A percentile compares a stretch with the other conserved stretches of the same genome.
Conservation (phyloP, 2,888 invertebrate species). For the Stenodera caucasica region DNA sequence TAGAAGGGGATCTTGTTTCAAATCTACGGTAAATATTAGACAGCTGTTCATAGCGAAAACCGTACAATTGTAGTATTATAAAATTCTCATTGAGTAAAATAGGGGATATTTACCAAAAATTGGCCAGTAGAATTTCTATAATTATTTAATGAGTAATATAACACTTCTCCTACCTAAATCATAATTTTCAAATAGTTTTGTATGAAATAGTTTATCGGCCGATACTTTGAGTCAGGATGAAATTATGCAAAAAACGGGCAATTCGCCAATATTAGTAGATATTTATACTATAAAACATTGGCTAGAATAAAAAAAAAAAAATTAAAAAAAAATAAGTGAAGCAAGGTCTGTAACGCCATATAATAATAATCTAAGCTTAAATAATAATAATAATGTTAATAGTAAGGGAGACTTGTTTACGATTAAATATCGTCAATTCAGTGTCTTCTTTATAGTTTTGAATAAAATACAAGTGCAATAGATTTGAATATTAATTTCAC, state of each 20-base stretch:
- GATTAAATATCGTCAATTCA: background rate
- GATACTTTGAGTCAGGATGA: conserved; percentile 33
- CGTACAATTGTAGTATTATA: no score
- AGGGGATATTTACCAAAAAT: background rate
- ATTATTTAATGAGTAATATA: conserved; percentile 1
- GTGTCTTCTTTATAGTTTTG: no score
- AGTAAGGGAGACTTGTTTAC: background rate
- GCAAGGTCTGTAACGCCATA: conserved; percentile 30
- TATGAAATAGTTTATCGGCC: conserved; percentile 33
- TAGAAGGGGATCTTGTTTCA: no score
- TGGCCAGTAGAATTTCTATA: no score
- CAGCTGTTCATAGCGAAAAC: background rate
- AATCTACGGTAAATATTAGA: no score
- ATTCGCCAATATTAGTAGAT: conserved; percentile 33
- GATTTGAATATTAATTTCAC: no score
- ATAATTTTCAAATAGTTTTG: conserved; percentile 8
- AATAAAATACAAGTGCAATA: no score
- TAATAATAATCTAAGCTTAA: background rate
- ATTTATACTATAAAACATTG: conserved; percentile 5
- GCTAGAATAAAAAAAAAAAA: no score
- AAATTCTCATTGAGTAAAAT: no score
- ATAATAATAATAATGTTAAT: background rate
- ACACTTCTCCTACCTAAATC: background rate
- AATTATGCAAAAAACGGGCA: conserved; percentile 38
- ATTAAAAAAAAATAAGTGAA: conserved; percentile 26